phyloP scores from a whole-genome alignment of 2,888 invertebrate species.

The Caradrina kadenii region DNA sequence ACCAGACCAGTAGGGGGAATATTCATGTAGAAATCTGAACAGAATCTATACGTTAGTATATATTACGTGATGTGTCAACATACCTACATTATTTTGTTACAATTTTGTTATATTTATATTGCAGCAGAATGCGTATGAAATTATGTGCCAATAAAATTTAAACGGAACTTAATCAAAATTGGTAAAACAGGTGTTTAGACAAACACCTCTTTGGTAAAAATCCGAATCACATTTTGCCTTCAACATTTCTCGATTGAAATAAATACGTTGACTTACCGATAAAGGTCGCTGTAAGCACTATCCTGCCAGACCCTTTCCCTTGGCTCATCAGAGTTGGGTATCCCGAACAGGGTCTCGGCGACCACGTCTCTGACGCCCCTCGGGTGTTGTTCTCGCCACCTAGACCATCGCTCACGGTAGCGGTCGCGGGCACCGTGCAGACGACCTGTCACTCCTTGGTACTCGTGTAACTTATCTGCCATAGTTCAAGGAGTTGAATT shows the following conservation, averaged over 20 bases:
- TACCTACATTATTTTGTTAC: no score
- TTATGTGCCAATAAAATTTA: no score
- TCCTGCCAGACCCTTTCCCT: conserved; percentile 82
- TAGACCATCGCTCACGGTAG: conserved; percentile 91
- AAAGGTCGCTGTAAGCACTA: conserved; percentile 82
- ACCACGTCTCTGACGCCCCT: conserved; percentile 88
- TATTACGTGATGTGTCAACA: no score
- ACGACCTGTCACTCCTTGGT: conserved; percentile 94
- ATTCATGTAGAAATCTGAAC: no score
- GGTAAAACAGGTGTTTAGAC: no score
- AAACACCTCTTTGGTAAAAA: no score
- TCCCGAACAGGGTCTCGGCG: conserved; percentile 84
- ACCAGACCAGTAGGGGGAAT: no score
- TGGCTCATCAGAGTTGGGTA: conserved; percentile 82
- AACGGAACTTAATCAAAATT: no score
- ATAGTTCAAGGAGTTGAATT: conserved; percentile 74
- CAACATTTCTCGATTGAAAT: not conserved
- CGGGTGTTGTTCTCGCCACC: conserved; percentile 91
- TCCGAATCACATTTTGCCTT: not conserved
- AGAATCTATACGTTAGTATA: no score
- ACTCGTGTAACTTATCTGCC: conserved; percentile 95
- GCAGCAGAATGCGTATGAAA: no score
- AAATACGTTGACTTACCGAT: conserved; percentile 72
- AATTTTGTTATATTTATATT: no score
- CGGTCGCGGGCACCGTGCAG: conserved; percentile 92